Conservation (phyloP, 2,888 invertebrate species). For the Ligdia adustata region DNA sequence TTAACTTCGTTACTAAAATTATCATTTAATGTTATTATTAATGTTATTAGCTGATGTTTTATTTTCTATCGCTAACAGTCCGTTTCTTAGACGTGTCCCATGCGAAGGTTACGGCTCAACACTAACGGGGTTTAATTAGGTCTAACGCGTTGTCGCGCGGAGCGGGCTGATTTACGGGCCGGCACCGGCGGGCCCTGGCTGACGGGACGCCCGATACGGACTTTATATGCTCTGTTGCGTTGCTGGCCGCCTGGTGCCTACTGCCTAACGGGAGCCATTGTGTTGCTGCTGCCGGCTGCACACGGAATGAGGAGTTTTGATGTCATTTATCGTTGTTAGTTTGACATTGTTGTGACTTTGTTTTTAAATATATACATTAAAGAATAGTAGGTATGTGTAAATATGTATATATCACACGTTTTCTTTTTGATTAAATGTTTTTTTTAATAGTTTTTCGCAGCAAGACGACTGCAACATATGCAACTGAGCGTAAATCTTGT, state of each 20-base stretch:
- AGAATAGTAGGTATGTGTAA: no score
- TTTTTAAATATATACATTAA: no score
- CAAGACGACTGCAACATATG: no score
- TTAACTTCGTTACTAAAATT: no score
- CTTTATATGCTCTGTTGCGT: constrained; percentile 22
- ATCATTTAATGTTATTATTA: no score
- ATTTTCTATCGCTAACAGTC: constrained; percentile 19
- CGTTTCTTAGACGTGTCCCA: constrained; percentile 10
- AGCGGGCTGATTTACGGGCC: constrained; percentile 54
- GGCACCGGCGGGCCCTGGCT: constrained; percentile 26
- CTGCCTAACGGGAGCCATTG: constrained; percentile 25
- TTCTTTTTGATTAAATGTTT: no score
- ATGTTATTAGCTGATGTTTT: no score
- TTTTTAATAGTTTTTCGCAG: no score
- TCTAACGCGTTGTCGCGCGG: constrained; percentile 57
- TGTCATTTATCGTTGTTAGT: constrained; percentile 11
- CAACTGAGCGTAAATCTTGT: no score
- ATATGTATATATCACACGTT: no score
- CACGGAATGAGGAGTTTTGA: constrained; percentile 10
- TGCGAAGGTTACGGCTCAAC: constrained; percentile 44
- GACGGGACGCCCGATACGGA: constrained; percentile 33
- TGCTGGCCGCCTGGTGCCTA: constrained; percentile 23
- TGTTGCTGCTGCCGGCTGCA: constrained; percentile 6
- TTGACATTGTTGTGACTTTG: no score
- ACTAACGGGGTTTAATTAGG: constrained; percentile 68